phyloP scores from a whole-genome alignment of 2,797 vertebrate species.

The Hybognathus amarus region DNA sequence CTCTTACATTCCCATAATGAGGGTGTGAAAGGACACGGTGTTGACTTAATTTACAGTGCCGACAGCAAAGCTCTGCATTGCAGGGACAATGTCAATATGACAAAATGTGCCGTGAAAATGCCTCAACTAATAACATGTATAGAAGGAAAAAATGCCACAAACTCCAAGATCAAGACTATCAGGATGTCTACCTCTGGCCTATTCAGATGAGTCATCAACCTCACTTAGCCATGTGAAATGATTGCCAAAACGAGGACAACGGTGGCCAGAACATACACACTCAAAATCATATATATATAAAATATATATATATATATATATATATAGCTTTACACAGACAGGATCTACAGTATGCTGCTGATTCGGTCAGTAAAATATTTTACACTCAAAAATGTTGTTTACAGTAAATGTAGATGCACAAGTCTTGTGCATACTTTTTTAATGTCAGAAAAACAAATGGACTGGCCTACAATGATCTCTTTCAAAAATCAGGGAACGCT shows the following conservation, averaged over 20 bases:
- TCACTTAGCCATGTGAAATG: constrained; percentile 5
- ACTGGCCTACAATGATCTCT: background rate
- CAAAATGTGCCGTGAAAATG: background rate
- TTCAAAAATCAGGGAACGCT: background rate
- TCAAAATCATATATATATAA: too few species aligned
- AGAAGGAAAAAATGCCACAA: background rate
- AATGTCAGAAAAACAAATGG: constrained; percentile 4
- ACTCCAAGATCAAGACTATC: background rate
- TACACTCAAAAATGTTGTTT: background rate
- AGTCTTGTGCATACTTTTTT: background rate
- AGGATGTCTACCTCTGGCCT: background rate
- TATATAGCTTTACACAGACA: background rate
- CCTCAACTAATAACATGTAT: background rate
- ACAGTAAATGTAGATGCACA: too few species aligned
- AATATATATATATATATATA: too few species aligned
- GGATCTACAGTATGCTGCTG: background rate
- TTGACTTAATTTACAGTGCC: constrained; percentile 51
- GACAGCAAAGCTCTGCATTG: background rate
- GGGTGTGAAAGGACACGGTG: background rate
- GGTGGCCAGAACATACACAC: background rate
- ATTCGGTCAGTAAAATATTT: background rate
- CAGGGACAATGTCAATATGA: constrained; percentile 22
- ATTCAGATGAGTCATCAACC: constrained; percentile 12
- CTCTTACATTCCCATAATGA: constrained; percentile 26
- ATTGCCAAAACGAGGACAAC: background rate